These are phyloP conservation scores for Centruroides sculpturatus DNA, from an alignment of 1,140 invertebrate species.

Conservation along the genomic window DNA sequence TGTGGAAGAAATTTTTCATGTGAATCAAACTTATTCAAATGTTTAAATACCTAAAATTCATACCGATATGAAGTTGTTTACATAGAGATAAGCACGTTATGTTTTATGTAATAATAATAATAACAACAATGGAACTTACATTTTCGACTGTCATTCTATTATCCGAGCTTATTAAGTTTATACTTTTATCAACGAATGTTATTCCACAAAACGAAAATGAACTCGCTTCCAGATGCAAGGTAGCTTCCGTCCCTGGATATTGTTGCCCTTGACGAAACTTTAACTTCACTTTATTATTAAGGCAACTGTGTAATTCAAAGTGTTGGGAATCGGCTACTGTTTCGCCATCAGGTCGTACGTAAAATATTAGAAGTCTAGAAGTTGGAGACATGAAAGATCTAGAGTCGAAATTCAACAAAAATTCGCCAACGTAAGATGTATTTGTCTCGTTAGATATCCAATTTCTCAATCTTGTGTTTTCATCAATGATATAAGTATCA, in stretches of 20 bases:
- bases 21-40: too few species aligned
- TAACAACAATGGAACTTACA: conserved; percentile 10
- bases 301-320: conserved; percentile 36
- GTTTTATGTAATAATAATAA: too few species aligned
- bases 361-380: conserved; percentile 47
- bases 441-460: not conserved
- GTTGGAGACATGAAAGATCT: conserved; percentile 16
- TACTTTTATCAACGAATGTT: conserved; percentile 31
- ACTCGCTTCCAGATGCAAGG: conserved; percentile 36
- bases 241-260: conserved; percentile 35
- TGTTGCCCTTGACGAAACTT: conserved; percentile 33
- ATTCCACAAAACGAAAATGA: conserved; percentile 41
- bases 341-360: conserved; percentile 54
- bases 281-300: conserved; percentile 37
- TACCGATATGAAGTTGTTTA: too few species aligned
- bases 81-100: too few species aligned
- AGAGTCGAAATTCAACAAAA: conserved; percentile 3
- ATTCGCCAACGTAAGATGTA: conserved; percentile 11
- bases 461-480: too few species aligned
- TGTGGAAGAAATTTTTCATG: too few species aligned
- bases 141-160: conserved; percentile 25
- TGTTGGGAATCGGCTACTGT: conserved; percentile 40
- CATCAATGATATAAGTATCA: too few species aligned
- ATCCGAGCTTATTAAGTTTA: conserved; percentile 23
- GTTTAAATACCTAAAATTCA: too few species aligned